Evolutionary conservation across 2,888 invertebrate species (phyloP).

Genomic region (Harpalus rubripes): DNA sequence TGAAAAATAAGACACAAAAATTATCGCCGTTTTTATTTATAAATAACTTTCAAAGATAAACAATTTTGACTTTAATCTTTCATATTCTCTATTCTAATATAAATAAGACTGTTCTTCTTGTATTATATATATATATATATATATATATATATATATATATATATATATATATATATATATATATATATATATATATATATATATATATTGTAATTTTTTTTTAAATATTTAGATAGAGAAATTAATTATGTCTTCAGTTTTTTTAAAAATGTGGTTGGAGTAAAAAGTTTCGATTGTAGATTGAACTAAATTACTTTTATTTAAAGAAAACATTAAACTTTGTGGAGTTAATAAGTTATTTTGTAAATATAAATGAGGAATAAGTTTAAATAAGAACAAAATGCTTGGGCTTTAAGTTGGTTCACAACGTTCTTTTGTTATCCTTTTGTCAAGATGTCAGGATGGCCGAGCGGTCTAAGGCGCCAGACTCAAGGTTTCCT

Average conservation of each 20-base stretch:
- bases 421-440: not conserved
- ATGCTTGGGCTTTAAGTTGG: not conserved
- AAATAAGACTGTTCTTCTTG: no score
- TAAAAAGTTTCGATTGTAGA: not conserved
- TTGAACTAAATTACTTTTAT: not conserved
- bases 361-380: not conserved
- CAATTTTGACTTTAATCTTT: no score
- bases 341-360: not conserved
- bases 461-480: conserved; percentile 96
- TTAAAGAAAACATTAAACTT: not conserved
- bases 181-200: no score
- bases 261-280: not conserved
- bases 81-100: no score
- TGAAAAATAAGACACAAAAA: not conserved
- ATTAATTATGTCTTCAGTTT: no score
- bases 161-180: no score
- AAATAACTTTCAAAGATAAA: not conserved
- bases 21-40: not conserved
- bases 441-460: conserved; percentile 79
- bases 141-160: no score
- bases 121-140: no score
- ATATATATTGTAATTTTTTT: no score
- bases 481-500: conserved; percentile 83
- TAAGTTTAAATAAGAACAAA: no score
- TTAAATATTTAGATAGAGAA: no score